phyloP scores from a whole-genome alignment of 2,888 invertebrate species.

The Calliphora vomitoria region DNA sequence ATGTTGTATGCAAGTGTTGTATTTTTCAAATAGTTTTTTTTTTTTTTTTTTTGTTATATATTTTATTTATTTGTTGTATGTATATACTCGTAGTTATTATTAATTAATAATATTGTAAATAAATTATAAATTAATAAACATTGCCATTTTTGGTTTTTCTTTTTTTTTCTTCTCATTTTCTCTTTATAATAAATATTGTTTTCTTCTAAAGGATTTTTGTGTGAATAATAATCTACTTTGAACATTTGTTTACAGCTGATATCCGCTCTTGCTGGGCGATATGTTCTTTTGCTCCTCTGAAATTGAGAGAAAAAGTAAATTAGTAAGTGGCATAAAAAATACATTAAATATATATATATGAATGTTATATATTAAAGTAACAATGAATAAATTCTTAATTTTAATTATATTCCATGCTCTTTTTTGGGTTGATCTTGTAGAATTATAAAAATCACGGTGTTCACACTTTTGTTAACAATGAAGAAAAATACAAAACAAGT shows the following conservation, averaged over 20 bases:
- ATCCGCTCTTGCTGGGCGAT: slow-evolving; percentile 73
- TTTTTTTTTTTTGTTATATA: slow-evolving; percentile 22
- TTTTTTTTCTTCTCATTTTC: slow-evolving; percentile 3
- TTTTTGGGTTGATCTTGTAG: too few species aligned
- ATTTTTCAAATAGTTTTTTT: slow-evolving; percentile 3
- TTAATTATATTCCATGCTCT: too few species aligned
- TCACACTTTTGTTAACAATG: too few species aligned
- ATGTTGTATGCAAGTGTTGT: slow-evolving; percentile 28
- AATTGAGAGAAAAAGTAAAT: slow-evolving; percentile 41
- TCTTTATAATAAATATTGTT: slow-evolving; percentile 18
- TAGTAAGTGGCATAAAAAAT: neutral
- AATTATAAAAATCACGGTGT: too few species aligned
- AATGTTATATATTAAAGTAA: too few species aligned
- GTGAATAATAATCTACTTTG: slow-evolving; percentile 61
- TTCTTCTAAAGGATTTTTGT: slow-evolving; percentile 34
- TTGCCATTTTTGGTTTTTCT: slow-evolving; percentile 59
- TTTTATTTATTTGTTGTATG: slow-evolving; percentile 24
- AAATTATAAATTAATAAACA: slow-evolving; percentile 72
- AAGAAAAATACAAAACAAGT: too few species aligned
- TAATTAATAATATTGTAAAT: slow-evolving; percentile 61
- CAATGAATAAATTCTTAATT: too few species aligned
- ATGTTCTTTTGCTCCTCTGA: slow-evolving; percentile 75
- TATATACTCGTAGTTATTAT: slow-evolving; percentile 61
- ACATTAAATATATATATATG: neutral
- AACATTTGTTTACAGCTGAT: slow-evolving; percentile 67